These are phyloP conservation scores for Zaprionus taronus DNA, from an alignment of 1,140 invertebrate species.

Conservation along the genomic window DNA sequence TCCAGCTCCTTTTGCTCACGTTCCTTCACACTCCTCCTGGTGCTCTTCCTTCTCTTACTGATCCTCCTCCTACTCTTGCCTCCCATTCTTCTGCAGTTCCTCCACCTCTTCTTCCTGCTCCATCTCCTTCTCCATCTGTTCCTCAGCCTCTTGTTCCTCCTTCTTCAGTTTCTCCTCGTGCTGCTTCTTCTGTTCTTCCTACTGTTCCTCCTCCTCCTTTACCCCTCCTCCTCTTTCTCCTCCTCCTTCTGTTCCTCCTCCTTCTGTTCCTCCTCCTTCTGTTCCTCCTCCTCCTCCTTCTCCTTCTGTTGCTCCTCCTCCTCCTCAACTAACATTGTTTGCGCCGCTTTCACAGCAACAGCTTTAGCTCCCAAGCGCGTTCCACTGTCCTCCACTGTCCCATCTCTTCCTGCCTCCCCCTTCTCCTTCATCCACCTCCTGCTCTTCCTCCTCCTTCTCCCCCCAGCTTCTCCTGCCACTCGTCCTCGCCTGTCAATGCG, in stretches of 20 bases:
- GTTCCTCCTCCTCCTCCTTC: not conserved
- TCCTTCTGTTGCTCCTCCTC: not conserved
- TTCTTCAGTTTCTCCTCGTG: not conserved
- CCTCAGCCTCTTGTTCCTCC: not conserved
- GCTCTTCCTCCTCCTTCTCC: not conserved
- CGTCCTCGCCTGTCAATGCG: constrained; percentile 44
- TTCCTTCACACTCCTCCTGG: not conserved
- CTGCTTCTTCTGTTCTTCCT: not conserved
- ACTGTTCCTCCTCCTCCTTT: not conserved
- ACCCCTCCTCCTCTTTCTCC: not conserved
- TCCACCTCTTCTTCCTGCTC: not conserved
- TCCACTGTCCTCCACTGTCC: not conserved
- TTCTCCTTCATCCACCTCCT: not conserved
- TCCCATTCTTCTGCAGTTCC: not conserved
- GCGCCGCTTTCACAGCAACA: not conserved
- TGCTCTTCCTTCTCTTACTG: not conserved
- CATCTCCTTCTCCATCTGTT: no score
- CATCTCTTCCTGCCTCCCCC: not conserved
- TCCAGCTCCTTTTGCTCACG: not conserved
- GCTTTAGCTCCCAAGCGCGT: not conserved
- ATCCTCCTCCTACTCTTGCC: rapidly evolving
- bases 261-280: no score
- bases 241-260: not conserved
- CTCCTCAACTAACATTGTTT: not conserved
- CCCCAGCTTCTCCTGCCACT: constrained; percentile 2